Evolutionary conservation across 2,797 vertebrate species (phyloP), one percentile per base, ranked within the genome.

Genomic region (Decapterus maruadsi): DNA sequence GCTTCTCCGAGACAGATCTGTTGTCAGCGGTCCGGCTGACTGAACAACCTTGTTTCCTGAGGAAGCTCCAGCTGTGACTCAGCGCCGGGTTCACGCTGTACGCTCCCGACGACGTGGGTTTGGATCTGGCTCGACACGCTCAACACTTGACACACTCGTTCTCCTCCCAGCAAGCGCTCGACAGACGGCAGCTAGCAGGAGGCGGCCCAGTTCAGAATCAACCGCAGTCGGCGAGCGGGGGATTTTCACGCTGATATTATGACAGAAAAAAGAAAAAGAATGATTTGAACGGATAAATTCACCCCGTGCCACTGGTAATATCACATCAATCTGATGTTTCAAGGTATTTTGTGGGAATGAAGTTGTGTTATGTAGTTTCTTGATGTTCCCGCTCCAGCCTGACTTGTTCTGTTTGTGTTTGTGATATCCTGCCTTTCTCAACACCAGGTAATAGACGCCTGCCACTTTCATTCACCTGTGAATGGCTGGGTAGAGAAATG

Each of bases 101-200:
- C 42, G 46, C 51, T 69, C 80, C 43, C 50, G 83, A 70, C 66
- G 68, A 72, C 20, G 31, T 51, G 75, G 57, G 50, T 51, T 31
- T 59, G 59, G 34, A 68, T 84, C 58, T 65, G 48, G 56, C 43
- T 81, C 67, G 45, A 45, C 67, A 58, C 56, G 62, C 29, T 78
- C 36, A 57, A 29, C 50, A 57, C 76, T 63, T 76, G 68, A 85
- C 67, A 72, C 43, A 34, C 43, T 20, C 48, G 54, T 81, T 75
- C 68, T 73, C 57, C 6, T 84, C 75, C 29, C 84, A 86, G 86
- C 78, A 66, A 72, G 68, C 72, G 31, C 57, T 81, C 46, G 40
- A 64, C 77, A 83, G 80, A 88, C n/a, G 75, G 86, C 76, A 86
- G 83, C 78, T 63, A 78, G 74, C 77, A 36, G 83, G 71, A 86